Base-by-base conservation (phyloP, 1,140 invertebrate genomes). In the Bombus cullumanus region DNA sequence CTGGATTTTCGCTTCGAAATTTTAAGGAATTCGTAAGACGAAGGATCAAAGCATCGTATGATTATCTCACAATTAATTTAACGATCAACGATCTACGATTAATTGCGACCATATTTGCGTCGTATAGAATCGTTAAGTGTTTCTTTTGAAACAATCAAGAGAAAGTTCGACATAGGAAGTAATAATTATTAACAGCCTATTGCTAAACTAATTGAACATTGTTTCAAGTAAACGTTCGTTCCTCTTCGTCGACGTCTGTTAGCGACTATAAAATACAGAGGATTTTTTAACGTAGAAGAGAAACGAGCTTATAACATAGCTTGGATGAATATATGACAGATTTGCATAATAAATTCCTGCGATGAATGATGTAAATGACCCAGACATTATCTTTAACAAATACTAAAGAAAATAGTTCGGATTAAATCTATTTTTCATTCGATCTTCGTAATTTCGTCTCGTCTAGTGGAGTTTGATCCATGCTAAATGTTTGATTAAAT, bases 231-330 rank as follows among this genome's bases (percentile, higher is more conserved):
- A 69, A 69, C 2, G 22, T 37, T 69, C 34, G 18, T 37, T 68
- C 9, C 9, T 37, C 34, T 12, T 76, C 22, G 1, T 59, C 59
- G 39, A 3, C 12, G n/a, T 57, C 59, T 13, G 3, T 76, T 59
- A 57, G 34, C 3, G 22, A 22, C 18, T 22, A 10, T 5, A 25
- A 69, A 69, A 69, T 25, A 8, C 18, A 66, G 2, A 6, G 1
- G 15, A 28, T 1, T 34, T 34, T 66, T 18, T 0, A 22, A 66
- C 22, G 18, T 5, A 3, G 3, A 4, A 1, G 9, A 25, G 22
- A 25, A 37, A 0, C 15, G 10, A 37, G 0, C 0, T 68, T 68
- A n/a, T 12, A 8, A 64, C 0, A 18, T 15, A 18, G 18, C n/a
- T 31, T 64, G 15, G 8, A 22, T 37, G 31, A 37, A 37, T 2